Evolutionary conservation across 1,140 invertebrate genomes (phyloP).

Genomic region (Oreohelix idahoensis): DNA sequence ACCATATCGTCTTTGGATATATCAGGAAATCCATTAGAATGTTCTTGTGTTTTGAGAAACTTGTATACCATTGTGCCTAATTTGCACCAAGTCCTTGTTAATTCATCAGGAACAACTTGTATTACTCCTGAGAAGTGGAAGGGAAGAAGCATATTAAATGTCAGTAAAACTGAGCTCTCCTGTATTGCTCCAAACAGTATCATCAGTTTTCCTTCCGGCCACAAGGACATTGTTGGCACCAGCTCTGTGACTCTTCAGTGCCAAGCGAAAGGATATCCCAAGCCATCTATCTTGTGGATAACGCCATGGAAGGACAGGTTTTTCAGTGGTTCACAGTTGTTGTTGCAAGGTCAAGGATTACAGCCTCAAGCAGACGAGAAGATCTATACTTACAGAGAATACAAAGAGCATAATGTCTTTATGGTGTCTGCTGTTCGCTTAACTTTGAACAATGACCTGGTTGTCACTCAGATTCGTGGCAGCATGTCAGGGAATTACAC

Average conservation of each 20-base stretch:
- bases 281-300: constrained; percentile 59
- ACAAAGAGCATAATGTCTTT: constrained; percentile 43
- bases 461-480: constrained; percentile 54
- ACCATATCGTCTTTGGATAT: constrained; percentile 49
- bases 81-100: constrained; percentile 18
- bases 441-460: constrained; percentile 43
- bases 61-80: not conserved
- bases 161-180: constrained; percentile 38
- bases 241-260: constrained; percentile 47
- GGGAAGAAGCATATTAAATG: constrained; percentile 42
- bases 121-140: constrained; percentile 38
- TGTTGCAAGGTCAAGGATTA: constrained; percentile 27
- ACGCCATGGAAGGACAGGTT: constrained; percentile 61
- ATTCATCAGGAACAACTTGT: constrained; percentile 46
- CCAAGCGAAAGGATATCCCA: constrained; percentile 47
- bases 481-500: constrained; percentile 59
- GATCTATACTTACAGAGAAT: constrained; percentile 22
- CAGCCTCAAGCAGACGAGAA: constrained; percentile 34
- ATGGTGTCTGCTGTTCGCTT: constrained; percentile 39
- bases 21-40: constrained; percentile 62
- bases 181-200: constrained; percentile 50
- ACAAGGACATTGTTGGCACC: not conserved
- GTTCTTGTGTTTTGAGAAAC: constrained; percentile 56
- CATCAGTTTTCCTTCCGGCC: not conserved
- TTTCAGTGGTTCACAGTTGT: not conserved